phyloP scores from a whole-genome alignment of 2,113 vertebrate genomes.

The Ciconia boyciana region DNA sequence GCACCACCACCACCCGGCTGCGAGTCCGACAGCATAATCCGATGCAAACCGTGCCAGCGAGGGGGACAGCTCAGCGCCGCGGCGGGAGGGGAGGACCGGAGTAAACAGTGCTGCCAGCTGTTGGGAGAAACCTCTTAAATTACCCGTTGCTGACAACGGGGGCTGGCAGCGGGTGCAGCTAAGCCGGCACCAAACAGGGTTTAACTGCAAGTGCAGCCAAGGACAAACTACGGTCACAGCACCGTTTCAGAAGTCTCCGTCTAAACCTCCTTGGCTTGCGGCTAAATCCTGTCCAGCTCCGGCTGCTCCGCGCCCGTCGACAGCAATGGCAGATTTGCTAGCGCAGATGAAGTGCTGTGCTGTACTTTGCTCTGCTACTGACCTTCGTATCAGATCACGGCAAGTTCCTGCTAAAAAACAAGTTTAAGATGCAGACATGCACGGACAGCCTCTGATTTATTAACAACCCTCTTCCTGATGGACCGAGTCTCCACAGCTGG shows the following conservation, averaged over 20 bases:
- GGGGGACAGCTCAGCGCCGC: background rate
- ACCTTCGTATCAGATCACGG: background rate
- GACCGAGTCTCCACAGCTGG: background rate
- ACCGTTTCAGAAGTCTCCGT: rapidly evolving
- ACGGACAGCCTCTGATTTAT: background rate
- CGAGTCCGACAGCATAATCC: background rate
- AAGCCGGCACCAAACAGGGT: background rate
- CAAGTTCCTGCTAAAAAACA: background rate
- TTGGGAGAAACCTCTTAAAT: background rate
- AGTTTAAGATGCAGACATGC: background rate
- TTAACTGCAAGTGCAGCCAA: background rate
- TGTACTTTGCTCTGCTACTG: background rate
- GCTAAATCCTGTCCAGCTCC: background rate
- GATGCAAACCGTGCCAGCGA: background rate
- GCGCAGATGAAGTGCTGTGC: background rate
- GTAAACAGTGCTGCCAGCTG: conserved; percentile 19
- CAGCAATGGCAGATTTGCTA: rapidly evolving
- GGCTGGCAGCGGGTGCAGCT: background rate
- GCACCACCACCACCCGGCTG: background rate
- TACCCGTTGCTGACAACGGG: background rate
- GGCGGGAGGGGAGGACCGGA: background rate
- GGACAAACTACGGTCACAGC: background rate
- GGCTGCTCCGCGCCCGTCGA: background rate
- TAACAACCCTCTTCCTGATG: background rate
- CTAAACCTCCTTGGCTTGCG: background rate